Conservation (phyloP, 1,140 invertebrate species). For the Penaeus japonicus region DNA sequence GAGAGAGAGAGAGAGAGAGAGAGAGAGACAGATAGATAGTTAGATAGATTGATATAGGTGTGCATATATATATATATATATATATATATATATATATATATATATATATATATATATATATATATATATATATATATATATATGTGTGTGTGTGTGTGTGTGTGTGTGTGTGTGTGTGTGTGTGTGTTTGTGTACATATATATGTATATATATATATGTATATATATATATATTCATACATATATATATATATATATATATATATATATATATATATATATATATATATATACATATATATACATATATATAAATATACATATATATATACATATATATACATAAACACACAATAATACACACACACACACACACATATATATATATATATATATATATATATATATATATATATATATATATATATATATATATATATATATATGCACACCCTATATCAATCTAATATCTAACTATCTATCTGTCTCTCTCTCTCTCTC, state of each 20-base stretch:
- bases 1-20: conserved; percentile 10
- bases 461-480: neutral
- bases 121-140: neutral
- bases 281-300: neutral
- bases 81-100: neutral
- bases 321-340: neutral
- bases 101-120: neutral
- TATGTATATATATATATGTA: conserved; percentile 18
- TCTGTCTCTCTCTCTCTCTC: neutral
- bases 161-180: neutral
- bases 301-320: neutral
- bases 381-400: neutral
- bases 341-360: neutral
- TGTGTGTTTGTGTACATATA: neutral
- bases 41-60: neutral
- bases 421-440: neutral
- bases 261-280: neutral
- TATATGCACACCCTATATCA: neutral
- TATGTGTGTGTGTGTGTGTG: neutral
- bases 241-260: conserved; percentile 28
- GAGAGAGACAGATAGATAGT: conserved; percentile 1
- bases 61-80: neutral
- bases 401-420: neutral
- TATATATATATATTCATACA: conserved; percentile 3
- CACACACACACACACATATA: neutral